phyloP scores from a whole-genome alignment of 2,113 vertebrate genomes.

The Ceyx melanurus region DNA sequence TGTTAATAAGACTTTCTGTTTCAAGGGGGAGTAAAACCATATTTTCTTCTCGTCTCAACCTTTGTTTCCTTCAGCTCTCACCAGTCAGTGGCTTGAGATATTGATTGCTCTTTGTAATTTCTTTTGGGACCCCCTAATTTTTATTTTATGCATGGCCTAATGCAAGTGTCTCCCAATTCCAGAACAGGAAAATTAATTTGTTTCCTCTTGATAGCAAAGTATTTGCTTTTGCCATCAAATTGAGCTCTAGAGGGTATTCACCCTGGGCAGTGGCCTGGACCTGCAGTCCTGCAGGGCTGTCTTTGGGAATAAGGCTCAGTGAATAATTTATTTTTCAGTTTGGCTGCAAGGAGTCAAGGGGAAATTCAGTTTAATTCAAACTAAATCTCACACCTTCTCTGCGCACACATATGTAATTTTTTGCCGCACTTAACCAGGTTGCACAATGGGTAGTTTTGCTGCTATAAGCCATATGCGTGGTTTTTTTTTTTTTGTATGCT shows the following conservation, averaged over 20 bases:
- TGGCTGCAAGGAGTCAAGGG: background rate
- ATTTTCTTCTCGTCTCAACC: background rate
- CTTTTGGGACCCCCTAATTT: background rate
- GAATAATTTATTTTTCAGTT: conserved; percentile 53
- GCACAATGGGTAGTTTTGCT: background rate
- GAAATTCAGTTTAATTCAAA: conserved; percentile 6
- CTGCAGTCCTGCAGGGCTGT: background rate
- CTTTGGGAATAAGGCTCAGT: background rate
- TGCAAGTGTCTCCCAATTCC: background rate
- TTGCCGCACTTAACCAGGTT: background rate
- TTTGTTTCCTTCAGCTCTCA: background rate
- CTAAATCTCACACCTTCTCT: background rate
- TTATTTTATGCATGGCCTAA: conserved; percentile 31
- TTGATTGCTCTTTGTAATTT: conserved; percentile 16
- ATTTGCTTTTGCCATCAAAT: background rate
- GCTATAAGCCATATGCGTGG: background rate
- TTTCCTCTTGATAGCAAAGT: background rate
- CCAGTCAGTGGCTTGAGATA: background rate
- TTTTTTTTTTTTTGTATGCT: background rate
- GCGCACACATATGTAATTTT: background rate
- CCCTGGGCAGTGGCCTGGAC: background rate
- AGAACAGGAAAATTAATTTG: conserved; percentile 16
- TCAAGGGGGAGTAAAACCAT: background rate
- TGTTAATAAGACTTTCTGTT: background rate
- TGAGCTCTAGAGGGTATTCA: background rate